Base-by-base conservation (phyloP, 2,888 invertebrate genomes). In the Chrysolina oricalcia region DNA sequence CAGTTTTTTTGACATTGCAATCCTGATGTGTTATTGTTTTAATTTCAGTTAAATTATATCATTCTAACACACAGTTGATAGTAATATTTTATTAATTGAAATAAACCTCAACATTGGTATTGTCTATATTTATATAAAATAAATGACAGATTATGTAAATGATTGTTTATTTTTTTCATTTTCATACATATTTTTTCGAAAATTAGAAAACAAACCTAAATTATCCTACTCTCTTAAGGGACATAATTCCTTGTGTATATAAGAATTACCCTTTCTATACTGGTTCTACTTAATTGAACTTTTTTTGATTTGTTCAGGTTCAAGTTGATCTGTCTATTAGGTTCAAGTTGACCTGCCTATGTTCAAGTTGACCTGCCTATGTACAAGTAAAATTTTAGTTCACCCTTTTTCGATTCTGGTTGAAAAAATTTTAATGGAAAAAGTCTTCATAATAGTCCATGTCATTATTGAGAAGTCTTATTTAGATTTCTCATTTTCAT, bases 241-340 rank as follows among this genome's bases (percentile, higher is more conserved):
- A 43, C 43, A 11, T 4, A 5, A 43, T 43, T 43, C 1, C 43
- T 5, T 4, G 40, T 8, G 2, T 43, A 43, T 43, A 1, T 43
- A 13, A 43, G 43, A 43, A 43, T 43, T 11, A 43, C 43, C 13
- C 43, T 43, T 43, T 43, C 13, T 43, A 43, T 43, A 11, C 6
- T 2, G 11, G 6, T 11, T 43, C 9, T 43, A 43, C 13, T 43
- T 43, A 8, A 13, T 43, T 2, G 6, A 11, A 43, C 43, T 43
- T 9, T 13, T 13, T 43, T 43, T 2, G 43, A 43, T 2, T 13
- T 43, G 43, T 13, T 43, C 13, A 43, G 43, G 43, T 13, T 43
- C 43, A 43, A 43, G 43, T 43, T 43, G 43, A 43, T 43, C 43
- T 43, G 43, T 43, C 43, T 43, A n/a, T n/a, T n/a, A n/a, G n/a